Conservation (phyloP, 1,140 invertebrate species). For the Hypsibius dujardini region DNA sequence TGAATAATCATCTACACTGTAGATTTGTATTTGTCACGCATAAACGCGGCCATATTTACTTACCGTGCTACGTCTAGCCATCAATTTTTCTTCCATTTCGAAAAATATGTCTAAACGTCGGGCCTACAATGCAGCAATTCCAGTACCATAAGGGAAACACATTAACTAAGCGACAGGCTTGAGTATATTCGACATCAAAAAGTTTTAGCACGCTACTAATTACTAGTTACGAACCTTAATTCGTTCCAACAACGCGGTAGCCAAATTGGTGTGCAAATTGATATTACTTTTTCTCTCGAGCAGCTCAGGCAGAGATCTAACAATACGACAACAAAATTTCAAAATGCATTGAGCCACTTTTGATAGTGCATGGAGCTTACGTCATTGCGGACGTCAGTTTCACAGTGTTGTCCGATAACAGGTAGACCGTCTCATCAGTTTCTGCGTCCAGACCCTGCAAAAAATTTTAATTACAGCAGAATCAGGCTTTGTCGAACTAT, state of each 20-base stretch:
- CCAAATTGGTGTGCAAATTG: slow-evolving; percentile 95
- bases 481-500: too few species aligned
- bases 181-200: too few species aligned
- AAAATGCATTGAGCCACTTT: slow-evolving; percentile 16
- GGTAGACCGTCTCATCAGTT: slow-evolving; percentile 39
- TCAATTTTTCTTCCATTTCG: slow-evolving; percentile 92
- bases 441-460: slow-evolving; percentile 37
- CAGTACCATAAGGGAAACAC: too few species aligned
- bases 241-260: slow-evolving; percentile 72
- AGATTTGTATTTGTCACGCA: slow-evolving; percentile 38
- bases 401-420: slow-evolving; percentile 83
- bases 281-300: slow-evolving; percentile 91
- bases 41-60: slow-evolving; percentile 19
- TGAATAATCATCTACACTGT: slow-evolving; percentile 51
- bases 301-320: slow-evolving; percentile 68
- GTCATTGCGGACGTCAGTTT: slow-evolving; percentile 81
- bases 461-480: slow-evolving; percentile 18
- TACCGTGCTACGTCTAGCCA: slow-evolving; percentile 42
- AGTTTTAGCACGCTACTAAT: too few species aligned
- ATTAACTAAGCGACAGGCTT: too few species aligned
- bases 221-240: slow-evolving; percentile 43
- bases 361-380: slow-evolving; percentile 21
- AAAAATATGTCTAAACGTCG: slow-evolving; percentile 85
- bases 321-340: slow-evolving; percentile 19
- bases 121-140: slow-evolving; percentile 35